Percentiles rank a stretch among this genome's conserved stretches.
Conservation (phyloP, 2,113 vertebrate genomes). For the Triplophysa tibetana region DNA sequence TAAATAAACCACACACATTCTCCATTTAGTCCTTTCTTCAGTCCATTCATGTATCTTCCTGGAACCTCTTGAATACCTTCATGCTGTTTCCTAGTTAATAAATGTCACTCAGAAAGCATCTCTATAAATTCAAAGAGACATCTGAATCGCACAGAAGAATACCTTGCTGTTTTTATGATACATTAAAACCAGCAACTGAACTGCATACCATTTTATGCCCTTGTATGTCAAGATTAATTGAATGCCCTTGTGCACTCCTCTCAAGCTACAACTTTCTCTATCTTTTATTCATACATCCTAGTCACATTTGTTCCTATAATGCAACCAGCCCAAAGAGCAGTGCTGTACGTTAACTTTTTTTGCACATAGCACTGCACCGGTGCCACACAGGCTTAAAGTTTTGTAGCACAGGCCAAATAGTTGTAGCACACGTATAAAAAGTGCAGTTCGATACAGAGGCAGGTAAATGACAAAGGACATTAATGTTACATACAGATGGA, state of each 20-base stretch:
- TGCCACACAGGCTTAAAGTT: no score
- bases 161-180: not conserved
- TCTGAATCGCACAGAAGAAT: not conserved
- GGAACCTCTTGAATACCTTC: constrained; percentile 11
- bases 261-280: not conserved
- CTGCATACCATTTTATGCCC: not conserved
- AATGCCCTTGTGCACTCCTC: no score
- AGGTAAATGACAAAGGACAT: no score
- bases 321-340: not conserved
- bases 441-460: no score
- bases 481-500: no score
- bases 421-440: no score
- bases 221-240: no score
- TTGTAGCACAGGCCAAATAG: no score
- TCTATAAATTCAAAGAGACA: not conserved
- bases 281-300: not conserved
- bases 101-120: not conserved
- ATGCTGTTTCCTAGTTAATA: not conserved
- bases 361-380: no score
- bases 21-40: constrained; percentile 6
- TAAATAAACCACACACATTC: constrained; percentile 20
- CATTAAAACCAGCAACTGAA: not conserved
- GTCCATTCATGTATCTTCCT: constrained; percentile 22
- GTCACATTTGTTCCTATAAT: not conserved
- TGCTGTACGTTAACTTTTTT: no score